Conservation (phyloP, 2,113 vertebrate species). For the Agapornis roseicollis region DNA sequence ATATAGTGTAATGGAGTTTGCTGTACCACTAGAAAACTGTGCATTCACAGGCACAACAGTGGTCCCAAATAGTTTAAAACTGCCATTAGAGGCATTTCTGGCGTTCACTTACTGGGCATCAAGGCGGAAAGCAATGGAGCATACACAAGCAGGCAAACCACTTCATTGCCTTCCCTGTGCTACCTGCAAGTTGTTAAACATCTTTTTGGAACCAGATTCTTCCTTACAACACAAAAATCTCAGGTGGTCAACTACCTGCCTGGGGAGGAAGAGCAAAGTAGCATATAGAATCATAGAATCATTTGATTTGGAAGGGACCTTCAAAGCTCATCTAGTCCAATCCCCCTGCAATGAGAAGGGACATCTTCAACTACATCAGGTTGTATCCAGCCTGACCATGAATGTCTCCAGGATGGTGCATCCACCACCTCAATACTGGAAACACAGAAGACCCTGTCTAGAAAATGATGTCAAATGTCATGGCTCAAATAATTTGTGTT, state of each 20-base stretch:
- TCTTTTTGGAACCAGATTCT: background rate
- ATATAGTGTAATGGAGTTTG: background rate
- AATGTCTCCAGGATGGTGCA: background rate
- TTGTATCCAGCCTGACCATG: background rate
- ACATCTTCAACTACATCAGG: background rate
- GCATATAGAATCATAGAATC: background rate
- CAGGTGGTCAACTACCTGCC: background rate
- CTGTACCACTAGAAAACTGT: background rate
- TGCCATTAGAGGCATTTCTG: background rate
- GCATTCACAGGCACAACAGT: background rate
- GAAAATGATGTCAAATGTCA: background rate
- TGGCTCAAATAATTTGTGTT: background rate
- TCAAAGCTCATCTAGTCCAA: background rate
- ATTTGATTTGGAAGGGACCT: background rate
- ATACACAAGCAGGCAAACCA: background rate
- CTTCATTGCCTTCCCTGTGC: background rate
- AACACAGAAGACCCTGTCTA: background rate
- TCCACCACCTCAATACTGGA: background rate
- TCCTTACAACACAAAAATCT: background rate
- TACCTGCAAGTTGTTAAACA: background rate
- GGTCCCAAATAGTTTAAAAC: background rate
- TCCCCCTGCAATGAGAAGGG: background rate
- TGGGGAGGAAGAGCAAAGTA: background rate
- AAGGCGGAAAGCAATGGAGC: background rate
- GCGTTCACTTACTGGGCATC: background rate